phyloP scores from a whole-genome alignment of 2,113 vertebrate genomes.

The Hypomesus transpacificus region DNA sequence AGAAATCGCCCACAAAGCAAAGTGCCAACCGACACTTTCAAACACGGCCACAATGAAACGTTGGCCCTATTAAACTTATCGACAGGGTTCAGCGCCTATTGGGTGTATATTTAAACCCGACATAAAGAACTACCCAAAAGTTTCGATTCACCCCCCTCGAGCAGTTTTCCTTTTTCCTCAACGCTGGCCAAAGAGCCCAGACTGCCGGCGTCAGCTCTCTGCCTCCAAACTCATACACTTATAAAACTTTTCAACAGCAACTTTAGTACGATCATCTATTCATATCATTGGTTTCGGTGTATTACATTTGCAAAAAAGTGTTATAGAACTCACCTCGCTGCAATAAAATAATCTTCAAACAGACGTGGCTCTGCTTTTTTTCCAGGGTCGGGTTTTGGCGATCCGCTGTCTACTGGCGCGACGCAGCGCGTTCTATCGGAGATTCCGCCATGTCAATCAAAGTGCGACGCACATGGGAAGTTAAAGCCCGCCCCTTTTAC shows the following conservation, averaged over 20 bases:
- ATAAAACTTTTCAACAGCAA: constrained; percentile 52
- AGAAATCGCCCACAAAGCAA: constrained; percentile 40
- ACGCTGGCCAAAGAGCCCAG: constrained; percentile 63
- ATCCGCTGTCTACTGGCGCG: constrained; percentile 65
- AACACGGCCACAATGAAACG: not conserved
- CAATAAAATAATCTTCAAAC: constrained; percentile 66
- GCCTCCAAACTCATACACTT: constrained; percentile 59
- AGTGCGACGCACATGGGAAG: constrained; percentile 65
- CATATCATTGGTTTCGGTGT: not conserved
- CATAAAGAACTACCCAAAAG: constrained; percentile 33
- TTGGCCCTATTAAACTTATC: too few species aligned
- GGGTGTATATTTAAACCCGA: not conserved
- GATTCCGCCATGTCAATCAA: constrained; percentile 74
- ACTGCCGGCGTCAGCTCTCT: constrained; percentile 71
- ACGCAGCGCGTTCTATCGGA: constrained; percentile 60
- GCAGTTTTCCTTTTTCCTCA: constrained; percentile 63
- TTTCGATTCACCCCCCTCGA: constrained; percentile 44
- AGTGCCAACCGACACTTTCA: constrained; percentile 13
- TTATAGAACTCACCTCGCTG: constrained; percentile 66
- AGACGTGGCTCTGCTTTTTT: constrained; percentile 60
- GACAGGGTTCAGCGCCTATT: too few species aligned
- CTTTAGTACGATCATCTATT: constrained; percentile 1
- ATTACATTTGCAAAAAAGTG: constrained; percentile 9
- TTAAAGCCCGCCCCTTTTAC: constrained; percentile 59
- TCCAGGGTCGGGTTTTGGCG: constrained; percentile 61